Evolutionary conservation across 1,140 invertebrate genomes (phyloP).

Genomic region (Andrena cerasifolii): DNA sequence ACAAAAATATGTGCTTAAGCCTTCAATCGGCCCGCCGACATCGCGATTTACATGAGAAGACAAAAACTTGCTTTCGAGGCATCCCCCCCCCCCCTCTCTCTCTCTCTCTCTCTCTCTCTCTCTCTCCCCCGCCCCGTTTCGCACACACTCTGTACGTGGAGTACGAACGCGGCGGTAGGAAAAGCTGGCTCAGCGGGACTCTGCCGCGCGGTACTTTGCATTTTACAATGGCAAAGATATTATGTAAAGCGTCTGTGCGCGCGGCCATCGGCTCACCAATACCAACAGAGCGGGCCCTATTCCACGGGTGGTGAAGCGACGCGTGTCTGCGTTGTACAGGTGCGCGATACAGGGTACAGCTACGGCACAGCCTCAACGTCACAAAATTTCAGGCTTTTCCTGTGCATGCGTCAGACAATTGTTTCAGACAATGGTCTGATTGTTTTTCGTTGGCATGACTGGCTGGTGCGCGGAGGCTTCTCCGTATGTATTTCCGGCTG

Average conservation of each 20-base stretch:
- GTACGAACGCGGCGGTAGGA: constrained; percentile 64
- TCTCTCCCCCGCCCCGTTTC: not conserved
- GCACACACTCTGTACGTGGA: constrained; percentile 28
- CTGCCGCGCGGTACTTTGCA: constrained; percentile 73
- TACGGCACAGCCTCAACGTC: no score
- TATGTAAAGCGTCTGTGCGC: constrained; percentile 74
- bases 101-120: constrained; percentile 18
- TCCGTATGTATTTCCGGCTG: not conserved
- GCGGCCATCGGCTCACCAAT: constrained; percentile 23
- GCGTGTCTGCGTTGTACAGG: not conserved
- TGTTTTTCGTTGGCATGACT: not conserved
- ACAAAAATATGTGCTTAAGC: constrained; percentile 68
- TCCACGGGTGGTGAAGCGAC: no score
- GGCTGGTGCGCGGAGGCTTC: not conserved
- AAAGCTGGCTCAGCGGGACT: constrained; percentile 73
- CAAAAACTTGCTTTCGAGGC: constrained; percentile 70
- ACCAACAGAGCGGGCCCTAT: no score
- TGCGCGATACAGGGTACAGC: not conserved
- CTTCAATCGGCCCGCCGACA: constrained; percentile 64
- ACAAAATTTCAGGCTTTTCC: constrained; percentile 4
- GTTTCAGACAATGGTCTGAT: not conserved
- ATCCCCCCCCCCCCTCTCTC: constrained; percentile 11
- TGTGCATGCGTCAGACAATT: not conserved
- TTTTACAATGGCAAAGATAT: constrained; percentile 80
- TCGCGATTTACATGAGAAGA: constrained; percentile 74